Conservation (phyloP, 2,888 invertebrate species). For the Rapana venosa region DNA sequence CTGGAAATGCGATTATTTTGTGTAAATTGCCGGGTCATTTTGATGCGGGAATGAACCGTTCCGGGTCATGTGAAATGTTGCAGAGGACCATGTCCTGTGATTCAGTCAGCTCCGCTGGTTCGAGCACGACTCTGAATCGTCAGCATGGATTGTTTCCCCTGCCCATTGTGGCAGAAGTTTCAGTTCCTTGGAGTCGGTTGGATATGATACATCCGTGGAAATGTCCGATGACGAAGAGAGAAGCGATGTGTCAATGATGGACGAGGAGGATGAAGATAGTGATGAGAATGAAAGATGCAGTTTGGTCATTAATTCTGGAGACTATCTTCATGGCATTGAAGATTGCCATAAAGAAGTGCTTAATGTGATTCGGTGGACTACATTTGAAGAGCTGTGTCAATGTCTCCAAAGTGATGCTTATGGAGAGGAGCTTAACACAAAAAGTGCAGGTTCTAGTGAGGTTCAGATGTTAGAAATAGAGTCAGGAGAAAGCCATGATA, state of each 20-base stretch:
- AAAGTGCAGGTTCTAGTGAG: no score
- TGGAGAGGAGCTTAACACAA: no score
- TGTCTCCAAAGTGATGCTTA: neutral
- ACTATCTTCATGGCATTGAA: neutral
- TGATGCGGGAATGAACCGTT: no score
- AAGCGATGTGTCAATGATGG: neutral
- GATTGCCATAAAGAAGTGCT: neutral
- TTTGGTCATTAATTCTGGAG: neutral
- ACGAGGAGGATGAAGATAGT: neutral
- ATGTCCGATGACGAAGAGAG: neutral
- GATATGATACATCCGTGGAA: neutral
- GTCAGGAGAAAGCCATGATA: no score
- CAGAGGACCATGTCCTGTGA: neutral
- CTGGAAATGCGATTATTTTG: no score
- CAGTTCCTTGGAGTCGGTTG: neutral
- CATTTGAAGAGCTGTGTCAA: neutral
- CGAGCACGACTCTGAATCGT: neutral
- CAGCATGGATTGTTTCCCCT: neutral
- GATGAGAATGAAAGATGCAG: neutral
- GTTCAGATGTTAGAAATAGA: no score
- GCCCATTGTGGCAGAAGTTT: neutral
- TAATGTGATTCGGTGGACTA: neutral
- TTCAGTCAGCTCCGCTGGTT: neutral
- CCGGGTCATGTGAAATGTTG: neutral
- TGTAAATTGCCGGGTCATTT: no score